Base-by-base conservation (phyloP, 2,888 invertebrate species). In the Drosophila algonquin region DNA sequence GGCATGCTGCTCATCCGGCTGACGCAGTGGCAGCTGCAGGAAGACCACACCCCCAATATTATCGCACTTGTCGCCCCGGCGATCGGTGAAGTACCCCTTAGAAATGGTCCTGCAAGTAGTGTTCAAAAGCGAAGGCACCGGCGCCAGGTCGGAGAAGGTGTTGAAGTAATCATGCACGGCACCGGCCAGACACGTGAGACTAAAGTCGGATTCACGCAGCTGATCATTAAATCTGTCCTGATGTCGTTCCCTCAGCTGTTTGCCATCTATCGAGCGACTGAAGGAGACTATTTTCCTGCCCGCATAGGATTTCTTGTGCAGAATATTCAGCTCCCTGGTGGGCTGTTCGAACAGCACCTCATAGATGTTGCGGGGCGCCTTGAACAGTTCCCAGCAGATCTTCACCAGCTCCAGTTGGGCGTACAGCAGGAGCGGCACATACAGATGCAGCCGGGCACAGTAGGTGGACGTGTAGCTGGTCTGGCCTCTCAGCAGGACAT, bases 201-300 rank as follows among this genome's bases (percentile, higher is more conserved):
- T 81, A 16, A 90, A 91, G 52, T 92, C 92, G 0, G 90, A 92
- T 64, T 92, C 92, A 1, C 89, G 79, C 1, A 90, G 62, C 40
- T 91, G 76, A 6, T 88, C 75, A 12, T 76, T 79, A 32, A 90
- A 86, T 21, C 81, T 72, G 9, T 89, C 75, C n/a, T 77, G 76
- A 32, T 90, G 76, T 4, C 90, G 89, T 6, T 87, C 75, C 3
- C 90, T 81, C 2, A 92, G 58, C 10, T 76, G 83, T 69, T 91
- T 77, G 81, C 93, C 89, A 73, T 90, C 84, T n/a, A 92, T 89
- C 9, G 90, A 89, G 1, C 90, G 90, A 2, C 91, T 90, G 51
- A 92, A 92, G 1, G 92, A 90, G 3, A 92, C 87, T 6, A 92
- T 90, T 76, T 92, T 92, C 12, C 92, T 83, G 0, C 92, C 92